Conservation (phyloP, 2,113 vertebrate genomes). For the Neotoma lepida region DNA sequence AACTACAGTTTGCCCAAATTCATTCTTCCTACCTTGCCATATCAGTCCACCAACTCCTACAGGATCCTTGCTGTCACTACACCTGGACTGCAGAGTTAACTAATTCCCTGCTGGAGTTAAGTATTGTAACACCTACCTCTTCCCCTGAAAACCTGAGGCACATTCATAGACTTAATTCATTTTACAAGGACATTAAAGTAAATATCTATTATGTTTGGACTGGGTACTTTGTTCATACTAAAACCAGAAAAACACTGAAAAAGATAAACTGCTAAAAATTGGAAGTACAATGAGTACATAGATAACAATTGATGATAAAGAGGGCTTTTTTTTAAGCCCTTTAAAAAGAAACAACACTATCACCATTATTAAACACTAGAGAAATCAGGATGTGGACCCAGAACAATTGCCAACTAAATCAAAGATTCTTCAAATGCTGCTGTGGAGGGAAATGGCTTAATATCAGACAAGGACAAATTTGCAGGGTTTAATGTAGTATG, state of each 20-base stretch:
- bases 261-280: conserved; percentile 2
- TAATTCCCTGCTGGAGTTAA: neutral
- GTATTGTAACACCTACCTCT: neutral
- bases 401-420: neutral
- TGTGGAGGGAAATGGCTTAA: neutral
- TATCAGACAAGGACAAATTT: neutral
- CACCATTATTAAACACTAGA: neutral
- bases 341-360: neutral
- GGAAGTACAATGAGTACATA: neutral
- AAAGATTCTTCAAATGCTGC: neutral
- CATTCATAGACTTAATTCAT: conserved; percentile 17
- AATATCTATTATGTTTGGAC: neutral
- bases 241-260: conserved; percentile 57
- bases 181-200: conserved; percentile 38
- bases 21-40: neutral
- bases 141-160: conserved; percentile 2
- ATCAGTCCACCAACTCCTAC: neutral
- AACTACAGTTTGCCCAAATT: neutral
- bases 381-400: neutral
- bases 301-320: conserved; percentile 23
- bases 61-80: neutral
- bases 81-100: neutral
- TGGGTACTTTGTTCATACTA: conserved; percentile 28
- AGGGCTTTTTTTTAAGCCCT: neutral
- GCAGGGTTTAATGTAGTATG: neutral